Base-by-base conservation (phyloP, 2,888 invertebrate species). In the Mimas tiliae region DNA sequence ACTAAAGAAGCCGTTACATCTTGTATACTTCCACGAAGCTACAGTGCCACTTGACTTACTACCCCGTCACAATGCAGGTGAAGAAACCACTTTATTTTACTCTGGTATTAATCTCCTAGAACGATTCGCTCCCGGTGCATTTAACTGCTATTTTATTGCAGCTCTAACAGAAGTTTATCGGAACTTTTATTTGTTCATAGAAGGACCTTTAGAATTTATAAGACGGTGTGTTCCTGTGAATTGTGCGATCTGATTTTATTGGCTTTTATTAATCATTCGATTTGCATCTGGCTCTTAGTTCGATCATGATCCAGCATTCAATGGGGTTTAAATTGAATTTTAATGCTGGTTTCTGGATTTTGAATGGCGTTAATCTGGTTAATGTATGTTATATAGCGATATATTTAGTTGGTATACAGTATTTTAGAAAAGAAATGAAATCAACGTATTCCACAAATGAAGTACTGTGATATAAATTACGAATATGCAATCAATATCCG, bases 121-220 rank as follows among this genome's bases (percentile, higher is more conserved):
- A 73, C 76, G 75, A 80, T 79, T 80, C 75, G 73, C 74, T 47
- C 62, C 62, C 62, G 68, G 66, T 76, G 80, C 78, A 78, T 76
- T 84, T 80, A 79, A 82, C 77, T 77, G 77, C 79, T 76, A 68
- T 78, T 86, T 84, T 83, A 85, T 84, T 80, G 78, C 77, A 74
- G 68, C 72, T 74, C 79, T 83, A 80, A 81, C 78, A 71, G 70
- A 69, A 71, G 70, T 78, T 78, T 78, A 78, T 76, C 68, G 72
- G 67, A 70, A 72, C 72, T 72, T 72, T 71, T 76, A 71, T 75
- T 72, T 74, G 72, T 68, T 67, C 69, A 74, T 69, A 65, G 50
- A 50, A 65, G 68, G 66, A 67, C 65, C 67, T 68, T 68, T 65
- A 62, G 70, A 72, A 70, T 70, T 66, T 72, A 70, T 70, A 72